Evolutionary conservation across 2,888 invertebrate species (phyloP).

Genomic region (Timema podura): DNA sequence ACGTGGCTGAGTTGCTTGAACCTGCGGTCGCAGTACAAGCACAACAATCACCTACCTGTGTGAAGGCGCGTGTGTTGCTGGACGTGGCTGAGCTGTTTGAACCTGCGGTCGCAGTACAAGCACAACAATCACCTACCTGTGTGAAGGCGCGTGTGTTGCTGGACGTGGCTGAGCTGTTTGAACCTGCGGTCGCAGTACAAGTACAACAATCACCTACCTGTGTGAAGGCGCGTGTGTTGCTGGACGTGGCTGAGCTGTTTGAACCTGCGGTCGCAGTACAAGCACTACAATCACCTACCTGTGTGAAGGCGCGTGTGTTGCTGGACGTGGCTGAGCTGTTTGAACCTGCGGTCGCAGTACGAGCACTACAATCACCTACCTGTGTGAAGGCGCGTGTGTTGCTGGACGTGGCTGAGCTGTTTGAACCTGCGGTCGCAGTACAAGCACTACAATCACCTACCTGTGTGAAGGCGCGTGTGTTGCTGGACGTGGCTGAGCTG

Average conservation of each 20-base stretch:
- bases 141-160: conserved; percentile 94
- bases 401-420: conserved; percentile 94
- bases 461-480: conserved; percentile 94
- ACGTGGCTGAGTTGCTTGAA: conserved; percentile 97
- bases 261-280: conserved; percentile 94
- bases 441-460: conserved; percentile 95
- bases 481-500: conserved; percentile 96
- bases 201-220: conserved; percentile 95
- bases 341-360: conserved; percentile 94
- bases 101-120: conserved; percentile 93
- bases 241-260: conserved; percentile 97
- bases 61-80: conserved; percentile 95
- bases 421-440: conserved; percentile 97
- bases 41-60: conserved; percentile 91
- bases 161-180: conserved; percentile 95
- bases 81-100: conserved; percentile 95
- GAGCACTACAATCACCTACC: conserved; percentile 97
- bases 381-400: conserved; percentile 94
- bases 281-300: conserved; percentile 95
- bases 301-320: conserved; percentile 97
- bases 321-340: conserved; percentile 94
- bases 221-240: conserved; percentile 94
- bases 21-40: conserved; percentile 92
- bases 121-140: conserved; percentile 97
- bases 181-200: conserved; percentile 95